Base-by-base conservation (phyloP, 2,888 invertebrate species). In the Podotricha telesiphe region DNA sequence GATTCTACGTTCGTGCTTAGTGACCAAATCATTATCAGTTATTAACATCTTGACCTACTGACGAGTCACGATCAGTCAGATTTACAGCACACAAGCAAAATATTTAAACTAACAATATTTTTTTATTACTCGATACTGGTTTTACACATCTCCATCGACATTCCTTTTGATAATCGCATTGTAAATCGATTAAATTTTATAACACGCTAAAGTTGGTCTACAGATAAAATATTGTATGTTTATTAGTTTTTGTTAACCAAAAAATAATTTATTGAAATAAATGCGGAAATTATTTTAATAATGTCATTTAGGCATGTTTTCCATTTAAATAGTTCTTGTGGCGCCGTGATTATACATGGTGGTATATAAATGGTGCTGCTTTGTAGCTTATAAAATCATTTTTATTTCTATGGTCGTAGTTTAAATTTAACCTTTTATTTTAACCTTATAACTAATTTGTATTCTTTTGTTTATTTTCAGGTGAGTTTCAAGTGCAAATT, bases 41-140 rank as follows among this genome's bases (percentile, higher is more conserved):
- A 86, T 86, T 85, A 85, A 83, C 80, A 79, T 79, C 81, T 85
- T 87, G 89, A 89, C 90, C 89, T 78, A 89, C 83, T 87, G 81
- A 71, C 82, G 77, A 85, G 87, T 89, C 89, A 89, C 88, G 89
- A 87, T 72, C 72, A 42, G 42, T 66, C 50, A 68, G 48, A 62
- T 62, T 62, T 58, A 51, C 47, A 53, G 37, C 63, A 63, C 65
- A 68, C 66, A 65, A 45, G 61, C 53, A 55, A 34, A 50, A 56
- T 28, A 50, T 50, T 61, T 28, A 56, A 64, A 19, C 17, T 53
- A 56, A 56, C 20, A 48, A 56, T 62, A 50, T 55, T 42, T 47
- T 53, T 40, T 58, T 48, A 67, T 28, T 40, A 42, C 19, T 34
- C 64, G 11, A 51, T 68, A 65, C 64, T 45, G 58, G 64, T 68